Evolutionary conservation across 2,113 vertebrate genomes (phyloP), one percentile per base, ranked within the genome.

Genomic region (Stigmatopora nigra): DNA sequence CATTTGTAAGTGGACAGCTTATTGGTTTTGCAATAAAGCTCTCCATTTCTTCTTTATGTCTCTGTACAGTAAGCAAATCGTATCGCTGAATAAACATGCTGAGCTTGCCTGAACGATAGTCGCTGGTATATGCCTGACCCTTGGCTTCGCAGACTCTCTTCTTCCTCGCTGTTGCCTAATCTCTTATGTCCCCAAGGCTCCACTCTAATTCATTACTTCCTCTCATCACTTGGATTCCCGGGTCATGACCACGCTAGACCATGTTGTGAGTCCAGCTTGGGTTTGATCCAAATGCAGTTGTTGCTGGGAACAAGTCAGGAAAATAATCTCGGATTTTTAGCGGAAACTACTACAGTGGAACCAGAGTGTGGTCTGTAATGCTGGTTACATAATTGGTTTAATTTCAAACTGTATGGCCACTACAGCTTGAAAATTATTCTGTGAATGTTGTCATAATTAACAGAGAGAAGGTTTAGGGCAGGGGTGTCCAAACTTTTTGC

Each of bases 141-240:
- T 55, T 87, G 84, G 84, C 84, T 84, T 69, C 61, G 64, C 63
- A 67, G 75, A 68, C 76, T 71, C 81, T 82, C 77, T 67, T 83
- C 82, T 75, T 72, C 77, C 76, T 81, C 69, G 78, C 75, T 70
- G 62, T 79, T 71, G 82, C 81, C 85, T 87, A 89, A 89, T 90
- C 87, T 88, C 87, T 88, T 82, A 89, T 90, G 87, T 80, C 77
- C 85, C 70, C 71, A 76, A 35, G 72, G 76, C 76, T 84, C 76
- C 80, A 88, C 83, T 89, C 84, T 86, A 89, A 85, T 89, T 87
- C 87, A 89, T 90, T 90, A 70, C 86, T 79, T 88, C 80, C 82
- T 69, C 62, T 77, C 53, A 79, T 78, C 73, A 71, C 73, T 84
- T 80, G 75, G 70, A 74, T 66, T 64, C 62, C 62, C 61, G 75